Evolutionary conservation across 1,140 invertebrate genomes (phyloP).

Genomic region (Cryptotermes secundus): DNA sequence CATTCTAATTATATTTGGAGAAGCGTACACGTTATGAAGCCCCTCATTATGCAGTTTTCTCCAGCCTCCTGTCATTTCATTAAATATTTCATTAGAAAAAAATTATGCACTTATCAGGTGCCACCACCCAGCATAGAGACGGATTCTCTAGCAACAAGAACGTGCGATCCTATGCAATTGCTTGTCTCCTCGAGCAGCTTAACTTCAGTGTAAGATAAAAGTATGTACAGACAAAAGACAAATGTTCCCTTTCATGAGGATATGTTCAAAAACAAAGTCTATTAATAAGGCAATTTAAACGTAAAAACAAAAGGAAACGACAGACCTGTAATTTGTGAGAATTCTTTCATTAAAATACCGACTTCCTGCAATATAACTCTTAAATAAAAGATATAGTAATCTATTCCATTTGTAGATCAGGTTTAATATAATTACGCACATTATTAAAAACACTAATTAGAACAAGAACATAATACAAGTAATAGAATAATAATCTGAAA

Average conservation of each 20-base stretch:
- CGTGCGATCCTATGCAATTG: too few species aligned
- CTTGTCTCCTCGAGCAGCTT: too few species aligned
- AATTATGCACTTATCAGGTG: too few species aligned
- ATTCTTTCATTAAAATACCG: neutral
- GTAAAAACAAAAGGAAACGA: neutral
- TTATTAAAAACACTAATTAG: constrained; percentile 18
- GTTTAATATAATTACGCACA: neutral
- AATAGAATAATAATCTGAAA: constrained; percentile 5
- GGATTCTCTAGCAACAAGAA: too few species aligned
- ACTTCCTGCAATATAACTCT: neutral
- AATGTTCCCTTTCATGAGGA: neutral
- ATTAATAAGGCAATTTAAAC: neutral
- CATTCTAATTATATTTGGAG: too few species aligned
- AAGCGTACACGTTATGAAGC: too few species aligned
- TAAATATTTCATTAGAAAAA: too few species aligned
- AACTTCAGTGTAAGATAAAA: too few species aligned
- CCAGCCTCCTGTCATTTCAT: too few species aligned
- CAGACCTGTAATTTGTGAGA: neutral
- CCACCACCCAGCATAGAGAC: too few species aligned
- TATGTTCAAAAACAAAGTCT: neutral
- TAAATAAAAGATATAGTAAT: neutral
- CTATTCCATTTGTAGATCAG: neutral
- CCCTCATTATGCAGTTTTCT: too few species aligned
- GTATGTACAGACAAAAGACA: neutral
- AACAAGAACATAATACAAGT: neutral